Base-by-base conservation (phyloP, 2,888 invertebrate species). In the Dynastes tityus region DNA sequence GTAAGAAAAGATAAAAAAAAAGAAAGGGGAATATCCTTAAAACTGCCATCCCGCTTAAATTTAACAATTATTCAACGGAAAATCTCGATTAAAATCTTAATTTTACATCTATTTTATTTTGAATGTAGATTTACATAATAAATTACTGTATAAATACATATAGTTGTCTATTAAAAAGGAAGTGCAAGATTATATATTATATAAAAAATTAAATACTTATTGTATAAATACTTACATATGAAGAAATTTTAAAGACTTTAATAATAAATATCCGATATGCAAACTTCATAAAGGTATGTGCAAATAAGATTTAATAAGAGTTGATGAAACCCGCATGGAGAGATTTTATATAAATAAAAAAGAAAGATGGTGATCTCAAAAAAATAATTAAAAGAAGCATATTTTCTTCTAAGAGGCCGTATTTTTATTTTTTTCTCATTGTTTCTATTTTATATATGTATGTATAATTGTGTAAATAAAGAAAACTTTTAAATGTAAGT, bases 401-500 rank as follows among this genome's bases (percentile, higher is more conserved):
- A 45, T 74, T 68, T 68, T 51, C 61, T 74, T 27, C 53, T 77
- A 68, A 77, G 76, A 68, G 65, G 58, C 29, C 68, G 68, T 77
- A 77, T 58, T 67, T 75, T 67, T 58, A 61, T 74, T 74, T 51
- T 73, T 73, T 73, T 74, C 37, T 74, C 61, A 74, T 67, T 77
- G 68, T 68, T 77, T 77, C 58, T 78, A 71, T 78, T 78, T 71
- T 78, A 78, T 78, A 74, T 74, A 74, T 74, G 64, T 73, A 63
- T 78, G 78, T 79, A 77, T 73, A 73, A 77, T 79, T 79, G 27
- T 79, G 79, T 81, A 84, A 82, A 80, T 77, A 84, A 84, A 45
- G 45, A 45, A 85, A 84, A 83, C 84, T 85, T 86, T 85, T 87
- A 86, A 85, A 85, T 85, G 82, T 86, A 86, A 84, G 84, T 82